Conservation (phyloP, 2,888 invertebrate genomes). For the Morinoia aosen region DNA sequence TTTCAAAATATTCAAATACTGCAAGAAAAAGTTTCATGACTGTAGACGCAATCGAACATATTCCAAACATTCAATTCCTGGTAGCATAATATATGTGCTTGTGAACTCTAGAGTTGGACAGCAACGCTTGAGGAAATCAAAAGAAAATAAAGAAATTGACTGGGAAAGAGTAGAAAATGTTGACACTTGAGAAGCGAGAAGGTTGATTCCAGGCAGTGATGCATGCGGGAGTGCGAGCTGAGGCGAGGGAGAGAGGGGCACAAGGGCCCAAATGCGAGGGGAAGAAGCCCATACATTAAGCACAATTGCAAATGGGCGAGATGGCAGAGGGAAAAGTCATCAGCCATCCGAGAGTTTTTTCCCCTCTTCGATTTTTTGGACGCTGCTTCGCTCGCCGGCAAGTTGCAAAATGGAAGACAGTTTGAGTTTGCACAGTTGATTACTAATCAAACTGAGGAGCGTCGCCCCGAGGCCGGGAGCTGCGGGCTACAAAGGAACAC, state of each 20-base stretch:
- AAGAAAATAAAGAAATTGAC: not conserved
- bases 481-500: not conserved
- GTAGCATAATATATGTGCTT: too few relatives aligned
- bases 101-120: not conserved
- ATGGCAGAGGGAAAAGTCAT: conserved; percentile 45
- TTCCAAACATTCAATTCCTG: too few relatives aligned
- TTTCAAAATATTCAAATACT: too few relatives aligned
- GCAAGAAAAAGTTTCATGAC: too few relatives aligned
- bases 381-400: not conserved
- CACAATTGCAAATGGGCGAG: conserved; percentile 40
- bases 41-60: too few relatives aligned
- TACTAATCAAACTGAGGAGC: conserved; percentile 37
- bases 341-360: conserved; percentile 43
- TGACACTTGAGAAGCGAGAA: not conserved
- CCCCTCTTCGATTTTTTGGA: not conserved
- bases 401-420: conserved; percentile 48
- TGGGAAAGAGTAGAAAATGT: not conserved
- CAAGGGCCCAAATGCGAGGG: not conserved
- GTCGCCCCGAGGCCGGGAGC: not conserved
- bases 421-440: conserved; percentile 46
- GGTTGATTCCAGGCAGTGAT: conserved; percentile 2
- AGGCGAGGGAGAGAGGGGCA: not conserved
- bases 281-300: conserved; percentile 9
- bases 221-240: not conserved
- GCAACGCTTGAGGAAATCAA: not conserved